Base-by-base conservation (phyloP, 2,797 vertebrate species). In the Natrix natrix region DNA sequence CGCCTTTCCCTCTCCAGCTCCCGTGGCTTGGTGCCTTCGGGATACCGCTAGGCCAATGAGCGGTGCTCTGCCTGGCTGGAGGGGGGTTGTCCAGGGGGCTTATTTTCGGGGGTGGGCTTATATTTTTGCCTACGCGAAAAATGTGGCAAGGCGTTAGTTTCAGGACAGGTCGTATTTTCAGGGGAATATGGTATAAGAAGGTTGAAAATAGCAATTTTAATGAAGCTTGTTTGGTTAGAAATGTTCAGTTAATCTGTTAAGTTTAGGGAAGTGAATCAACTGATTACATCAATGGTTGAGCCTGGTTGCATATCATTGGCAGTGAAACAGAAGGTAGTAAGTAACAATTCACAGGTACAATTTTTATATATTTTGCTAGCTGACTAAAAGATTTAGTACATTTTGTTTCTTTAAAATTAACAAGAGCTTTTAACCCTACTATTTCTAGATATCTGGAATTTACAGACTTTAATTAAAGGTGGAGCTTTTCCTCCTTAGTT, bases 161-260 rank as follows among this genome's bases (percentile, higher is more conserved):
- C 43, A 43, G 43, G 4, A 43, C 43, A 43, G 43, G 43, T 43
- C 43, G 43, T 43, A 43, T 43, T 43, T 43, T 43, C 43, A 4
- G 43, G 43, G 43, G 43, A 43, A 43, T 4, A 43, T 4, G 43
- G 43, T 43, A 93, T 59, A 94, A 28, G 86, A 1, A 55, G 56
- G 90, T 91, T 63, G 32, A 17, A 94, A 94, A 66, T 37, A 24
- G 2, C 91, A 74, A 26, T 91, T 57, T 93, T 91, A 20, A 20
- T 78, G 74, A 89, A 88, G 3, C 78, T 74, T 26, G 12, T 59
- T 89, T 86, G 66, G 57, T 89, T 17, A 78, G 28, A 94, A 92
- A 17, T 54, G 22, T 8, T 88, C 55, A 11, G 0, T 87, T 92
- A 32, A 90, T 94, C 26, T 59, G 60, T 4, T 37, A 83, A 11